Conservation (phyloP, 1,140 invertebrate genomes). For the Drosophila busckii region DNA sequence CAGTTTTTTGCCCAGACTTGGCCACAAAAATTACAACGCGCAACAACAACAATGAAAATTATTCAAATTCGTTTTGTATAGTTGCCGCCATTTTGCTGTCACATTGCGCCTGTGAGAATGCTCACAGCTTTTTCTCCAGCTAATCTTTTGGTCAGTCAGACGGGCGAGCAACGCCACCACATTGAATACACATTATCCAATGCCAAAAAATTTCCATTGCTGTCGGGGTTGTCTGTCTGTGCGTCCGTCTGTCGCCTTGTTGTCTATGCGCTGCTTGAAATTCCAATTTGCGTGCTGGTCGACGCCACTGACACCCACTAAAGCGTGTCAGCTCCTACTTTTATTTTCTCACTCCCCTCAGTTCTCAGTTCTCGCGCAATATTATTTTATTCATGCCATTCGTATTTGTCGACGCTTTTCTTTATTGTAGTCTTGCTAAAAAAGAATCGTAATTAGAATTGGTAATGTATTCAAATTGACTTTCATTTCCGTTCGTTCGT, state of each 20-base stretch:
- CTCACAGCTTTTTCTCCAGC: conserved; percentile 60
- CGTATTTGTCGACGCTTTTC: conserved; percentile 26
- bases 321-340: conserved; percentile 9
- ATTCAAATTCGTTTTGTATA: conserved; percentile 68
- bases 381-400: conserved; percentile 73
- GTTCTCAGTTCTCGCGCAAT: too few relatives aligned
- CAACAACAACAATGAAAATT: conserved; percentile 17
- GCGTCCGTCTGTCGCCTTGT: conserved; percentile 29
- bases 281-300: conserved; percentile 76
- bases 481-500: conserved; percentile 72
- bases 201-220: conserved; percentile 3
- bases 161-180: conserved; percentile 29
- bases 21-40: conserved; percentile 2
- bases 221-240: background rate
- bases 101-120: conserved; percentile 70
- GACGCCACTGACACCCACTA: background rate
- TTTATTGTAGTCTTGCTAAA: conserved; percentile 68
- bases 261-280: conserved; percentile 67
- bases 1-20: conserved; percentile 42
- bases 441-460: conserved; percentile 78
- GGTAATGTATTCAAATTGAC: conserved; percentile 79
- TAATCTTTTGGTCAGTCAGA: conserved; percentile 74
- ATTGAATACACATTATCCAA: background rate
- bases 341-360: too few relatives aligned
- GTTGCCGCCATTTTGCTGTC: conserved; percentile 67